These are phyloP conservation scores for Coregonus ussuriensis DNA, from an alignment of 2,797 vertebrate species.

Conservation along the genomic window DNA sequence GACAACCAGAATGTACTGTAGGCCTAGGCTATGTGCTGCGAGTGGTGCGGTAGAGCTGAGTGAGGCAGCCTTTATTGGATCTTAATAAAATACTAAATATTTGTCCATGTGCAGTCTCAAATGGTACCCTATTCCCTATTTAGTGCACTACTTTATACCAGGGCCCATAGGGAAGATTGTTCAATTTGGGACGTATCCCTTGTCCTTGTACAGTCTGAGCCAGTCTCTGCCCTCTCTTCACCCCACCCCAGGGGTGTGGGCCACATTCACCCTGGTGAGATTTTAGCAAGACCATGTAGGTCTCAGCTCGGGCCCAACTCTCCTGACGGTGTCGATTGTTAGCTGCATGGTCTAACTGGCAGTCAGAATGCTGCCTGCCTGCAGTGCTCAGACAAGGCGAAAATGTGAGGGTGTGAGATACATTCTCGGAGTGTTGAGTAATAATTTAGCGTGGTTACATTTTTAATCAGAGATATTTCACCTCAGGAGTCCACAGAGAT, in stretches of 20 bases:
- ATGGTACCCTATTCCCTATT: background rate
- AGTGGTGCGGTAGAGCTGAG: background rate
- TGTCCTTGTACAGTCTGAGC: conserved; percentile 1
- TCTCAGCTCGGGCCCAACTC: conserved; percentile 15
- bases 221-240: conserved; percentile 10
- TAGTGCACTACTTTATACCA: background rate
- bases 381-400: background rate
- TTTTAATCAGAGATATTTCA: background rate
- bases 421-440: background rate
- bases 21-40: background rate
- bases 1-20: background rate
- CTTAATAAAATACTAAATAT: no score
- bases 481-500: no score
- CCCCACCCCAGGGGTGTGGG: conserved; percentile 1
- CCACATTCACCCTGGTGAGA: conserved; percentile 29
- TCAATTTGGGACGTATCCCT: background rate
- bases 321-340: background rate
- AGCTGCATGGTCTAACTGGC: background rate
- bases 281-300: conserved; percentile 35
- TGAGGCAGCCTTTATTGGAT: no score
- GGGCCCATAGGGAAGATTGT: background rate
- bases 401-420: background rate
- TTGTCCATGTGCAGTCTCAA: conserved; percentile 3
- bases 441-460: background rate
- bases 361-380: no score